phyloP scores from a whole-genome alignment of 2,797 vertebrate genomes.

The Acanthiza pusilla region DNA sequence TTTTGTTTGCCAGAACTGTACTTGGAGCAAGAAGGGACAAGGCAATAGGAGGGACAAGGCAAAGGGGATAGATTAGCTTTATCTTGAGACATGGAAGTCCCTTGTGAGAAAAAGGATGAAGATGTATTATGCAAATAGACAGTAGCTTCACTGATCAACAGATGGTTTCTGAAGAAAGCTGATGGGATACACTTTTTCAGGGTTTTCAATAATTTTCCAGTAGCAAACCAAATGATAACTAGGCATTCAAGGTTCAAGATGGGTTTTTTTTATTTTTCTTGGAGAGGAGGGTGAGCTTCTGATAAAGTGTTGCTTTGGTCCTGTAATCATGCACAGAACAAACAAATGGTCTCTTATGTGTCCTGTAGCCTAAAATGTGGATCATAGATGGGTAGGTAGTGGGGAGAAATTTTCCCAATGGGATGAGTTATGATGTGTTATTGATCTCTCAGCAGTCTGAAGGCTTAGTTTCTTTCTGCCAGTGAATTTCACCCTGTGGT shows the following conservation, averaged over 20 bases:
- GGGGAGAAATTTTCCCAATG: background rate
- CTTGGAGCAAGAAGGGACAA: background rate
- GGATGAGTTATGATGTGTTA: background rate
- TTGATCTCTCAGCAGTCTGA: background rate
- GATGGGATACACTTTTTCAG: background rate
- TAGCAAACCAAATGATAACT: background rate
- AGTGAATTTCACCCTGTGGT: background rate
- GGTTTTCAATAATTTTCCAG: background rate
- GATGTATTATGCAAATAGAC: background rate
- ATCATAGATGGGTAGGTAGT: background rate
- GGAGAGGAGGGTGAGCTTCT: background rate
- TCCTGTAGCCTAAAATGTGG: background rate
- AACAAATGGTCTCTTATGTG: background rate
- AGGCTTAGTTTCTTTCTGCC: background rate
- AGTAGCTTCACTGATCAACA: background rate
- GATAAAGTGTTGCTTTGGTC: background rate
- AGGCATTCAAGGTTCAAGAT: background rate
- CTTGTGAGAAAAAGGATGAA: background rate
- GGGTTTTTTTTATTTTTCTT: background rate
- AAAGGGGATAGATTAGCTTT: background rate
- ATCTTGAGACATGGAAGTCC: background rate
- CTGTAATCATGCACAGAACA: background rate
- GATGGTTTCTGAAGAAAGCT: background rate
- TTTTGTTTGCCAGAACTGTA: background rate
- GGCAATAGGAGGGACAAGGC: background rate